Conservation (phyloP, 2,113 vertebrate genomes). For the Lipotes vexillifer region DNA sequence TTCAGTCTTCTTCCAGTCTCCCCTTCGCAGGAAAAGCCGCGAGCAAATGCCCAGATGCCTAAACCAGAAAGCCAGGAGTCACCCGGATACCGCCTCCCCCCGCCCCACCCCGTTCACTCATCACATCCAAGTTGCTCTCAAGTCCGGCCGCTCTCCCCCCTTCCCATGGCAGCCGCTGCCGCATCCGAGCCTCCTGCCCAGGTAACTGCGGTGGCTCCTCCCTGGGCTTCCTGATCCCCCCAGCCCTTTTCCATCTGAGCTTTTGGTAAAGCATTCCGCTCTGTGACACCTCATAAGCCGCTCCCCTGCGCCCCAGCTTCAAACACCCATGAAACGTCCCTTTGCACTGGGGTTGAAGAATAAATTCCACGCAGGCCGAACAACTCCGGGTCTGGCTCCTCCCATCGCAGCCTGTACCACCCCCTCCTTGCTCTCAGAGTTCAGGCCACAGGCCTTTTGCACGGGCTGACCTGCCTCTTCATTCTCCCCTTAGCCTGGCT, state of each 20-base stretch:
- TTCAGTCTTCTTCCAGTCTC: not conserved
- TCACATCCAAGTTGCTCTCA: not conserved
- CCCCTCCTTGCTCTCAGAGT: not conserved
- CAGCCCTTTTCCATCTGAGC: no score
- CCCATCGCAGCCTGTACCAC: not conserved
- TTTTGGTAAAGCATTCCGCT: not conserved
- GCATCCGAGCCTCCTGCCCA: not conserved
- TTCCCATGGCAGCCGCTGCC: not conserved
- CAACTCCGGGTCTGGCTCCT: not conserved
- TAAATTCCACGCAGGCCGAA: not conserved
- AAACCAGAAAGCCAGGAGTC: not conserved
- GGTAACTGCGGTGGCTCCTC: not conserved
- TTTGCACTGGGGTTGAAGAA: not conserved
- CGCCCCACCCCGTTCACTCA: rapidly evolving
- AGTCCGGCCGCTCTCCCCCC: not conserved
- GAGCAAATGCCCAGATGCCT: not conserved
- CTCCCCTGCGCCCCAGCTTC: not conserved
- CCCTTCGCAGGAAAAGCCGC: not conserved
- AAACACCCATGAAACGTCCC: not conserved
- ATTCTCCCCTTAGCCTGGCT: not conserved
- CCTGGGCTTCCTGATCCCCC: not conserved
- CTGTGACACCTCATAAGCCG: not conserved
- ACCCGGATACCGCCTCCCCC: rapidly evolving
- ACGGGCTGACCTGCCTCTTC: not conserved
- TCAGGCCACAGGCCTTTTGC: not conserved